Percentiles rank a stretch among this genome's conserved stretches.
phyloP scores from a whole-genome alignment of 2,797 vertebrate genomes.

The Artibeus lituratus region DNA sequence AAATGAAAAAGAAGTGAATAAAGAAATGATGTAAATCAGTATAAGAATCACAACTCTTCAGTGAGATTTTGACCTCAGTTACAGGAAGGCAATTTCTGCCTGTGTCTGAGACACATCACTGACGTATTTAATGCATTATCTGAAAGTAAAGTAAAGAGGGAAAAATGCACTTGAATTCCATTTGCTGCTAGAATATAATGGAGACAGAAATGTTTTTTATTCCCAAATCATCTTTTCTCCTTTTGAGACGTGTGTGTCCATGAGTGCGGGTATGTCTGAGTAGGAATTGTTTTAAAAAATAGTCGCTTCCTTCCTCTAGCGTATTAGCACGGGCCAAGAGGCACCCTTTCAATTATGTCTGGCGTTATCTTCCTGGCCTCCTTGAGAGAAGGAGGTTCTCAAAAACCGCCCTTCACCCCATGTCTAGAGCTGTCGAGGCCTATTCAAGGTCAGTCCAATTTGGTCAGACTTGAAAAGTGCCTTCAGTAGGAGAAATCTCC shows the following conservation, averaged over 20 bases:
- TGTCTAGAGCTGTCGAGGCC: not conserved
- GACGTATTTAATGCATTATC: not conserved
- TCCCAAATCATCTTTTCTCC: constrained; percentile 17
- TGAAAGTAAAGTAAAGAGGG: constrained; percentile 1
- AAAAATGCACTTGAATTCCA: constrained; percentile 41
- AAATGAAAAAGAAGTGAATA: constrained; percentile 41
- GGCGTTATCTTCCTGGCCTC: not conserved
- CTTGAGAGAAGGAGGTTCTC: not conserved
- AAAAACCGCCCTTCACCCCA: not conserved
- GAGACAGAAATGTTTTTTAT: not conserved
- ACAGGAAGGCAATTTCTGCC: constrained; percentile 37
- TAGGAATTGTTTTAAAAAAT: not conserved
- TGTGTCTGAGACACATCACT: constrained; percentile 34
- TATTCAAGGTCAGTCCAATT: not conserved
- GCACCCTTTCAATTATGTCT: not conserved
- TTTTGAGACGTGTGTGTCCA: not conserved
- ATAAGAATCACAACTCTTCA: constrained; percentile 35
- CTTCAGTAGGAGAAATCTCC: not conserved
- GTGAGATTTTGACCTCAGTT: constrained; percentile 15
- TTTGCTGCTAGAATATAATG: constrained; percentile 31
- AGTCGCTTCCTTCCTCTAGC: not conserved
- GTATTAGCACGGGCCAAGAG: not conserved
- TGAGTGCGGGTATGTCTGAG: not conserved
- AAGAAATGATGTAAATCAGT: constrained; percentile 50
- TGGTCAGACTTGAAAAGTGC: not conserved